Base-by-base conservation (phyloP, 2,888 invertebrate species). In the Luperina nickerlii region DNA sequence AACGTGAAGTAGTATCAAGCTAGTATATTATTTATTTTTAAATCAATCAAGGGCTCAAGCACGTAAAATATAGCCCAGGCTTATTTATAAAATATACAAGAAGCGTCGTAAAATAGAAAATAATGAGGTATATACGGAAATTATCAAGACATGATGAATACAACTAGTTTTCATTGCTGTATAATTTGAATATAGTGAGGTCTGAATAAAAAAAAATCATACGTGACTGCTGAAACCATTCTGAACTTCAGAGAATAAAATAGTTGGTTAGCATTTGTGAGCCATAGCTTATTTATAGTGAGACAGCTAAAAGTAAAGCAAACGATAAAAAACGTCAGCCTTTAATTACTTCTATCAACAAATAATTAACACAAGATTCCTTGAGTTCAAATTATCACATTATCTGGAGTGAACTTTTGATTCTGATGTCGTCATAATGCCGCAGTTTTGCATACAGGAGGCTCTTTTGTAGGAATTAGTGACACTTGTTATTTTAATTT, bases 21-120 rank as follows among this genome's bases (percentile, higher is more conserved):
- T 65, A 80, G n/a, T 73, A 18, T 62, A 65, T 42, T 45, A 71
- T 72, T 84, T 62, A 62, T 76, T 66, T 74, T 72, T 57, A 32
- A 45, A 24, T 27, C 15, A 51, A 38, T 75, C n/a, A 63, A 57
- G 24, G 45, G 54, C 20, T 65, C 27, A 20, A 54, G 15, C 20
- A 54, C 42, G 32, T 42, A 1, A 60, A 57, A 67, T 54, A 38
- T 63, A 70, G 32, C 13, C 48, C 51, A 51, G 62, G 65, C 1
- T 48, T n/a, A 24, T 20, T 18, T 51, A n/a, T 62, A 66, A 54
- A 57, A 73, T 51, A 71, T 18, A 42, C 18, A 24, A 51, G 27
- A 71, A 66, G 8, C 27, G 57, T 42, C 38, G 42, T 42, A 15
- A 38, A 66, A 68, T 67, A 15, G 11, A 51, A 38, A 38, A 8